Evolutionary conservation across 1,140 invertebrate genomes (phyloP).

Genomic region (Drosophila obscura): DNA sequence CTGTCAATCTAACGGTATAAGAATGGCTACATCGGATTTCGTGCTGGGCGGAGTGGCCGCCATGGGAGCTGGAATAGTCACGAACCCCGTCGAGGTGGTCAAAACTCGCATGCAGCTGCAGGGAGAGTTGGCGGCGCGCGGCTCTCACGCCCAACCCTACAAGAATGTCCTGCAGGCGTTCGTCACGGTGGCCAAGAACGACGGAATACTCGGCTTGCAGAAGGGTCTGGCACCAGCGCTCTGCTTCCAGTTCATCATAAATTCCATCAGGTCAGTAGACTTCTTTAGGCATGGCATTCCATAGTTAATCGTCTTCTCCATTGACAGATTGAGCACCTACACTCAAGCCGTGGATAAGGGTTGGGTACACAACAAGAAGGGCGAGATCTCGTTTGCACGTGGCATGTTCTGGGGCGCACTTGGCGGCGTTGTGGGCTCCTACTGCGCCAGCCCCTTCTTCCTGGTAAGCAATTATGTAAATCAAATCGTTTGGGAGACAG

Average conservation of each 20-base stretch:
- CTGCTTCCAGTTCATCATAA: constrained; percentile 86
- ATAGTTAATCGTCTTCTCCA: background rate
- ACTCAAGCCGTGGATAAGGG: constrained; percentile 90
- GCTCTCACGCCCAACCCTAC: constrained; percentile 86
- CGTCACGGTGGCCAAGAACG: constrained; percentile 86
- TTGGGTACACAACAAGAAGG: constrained; percentile 88
- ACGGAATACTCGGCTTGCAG: constrained; percentile 90
- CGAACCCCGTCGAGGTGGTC: constrained; percentile 91
- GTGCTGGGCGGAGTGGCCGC: constrained; percentile 85
- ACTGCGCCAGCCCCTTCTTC: constrained; percentile 70
- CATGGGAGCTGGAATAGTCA: constrained; percentile 86
- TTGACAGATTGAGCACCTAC: constrained; percentile 89
- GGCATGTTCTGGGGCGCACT: constrained; percentile 89
- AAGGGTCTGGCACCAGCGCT: constrained; percentile 94
- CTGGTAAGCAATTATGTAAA: constrained; percentile 18
- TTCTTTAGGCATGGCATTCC: background rate
- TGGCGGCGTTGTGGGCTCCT: constrained; percentile 88
- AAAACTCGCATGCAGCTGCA: constrained; percentile 96
- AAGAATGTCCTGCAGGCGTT: constrained; percentile 89
- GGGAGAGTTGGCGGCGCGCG: constrained; percentile 91
- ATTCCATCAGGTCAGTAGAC: constrained; percentile 87
- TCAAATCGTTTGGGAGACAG: background rate
- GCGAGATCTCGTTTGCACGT: constrained; percentile 88
- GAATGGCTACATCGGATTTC: constrained; percentile 75
- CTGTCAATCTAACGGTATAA: too few relatives aligned